Base-by-base conservation (phyloP, 2,113 vertebrate genomes). In the Mionectes macconnelli region DNA sequence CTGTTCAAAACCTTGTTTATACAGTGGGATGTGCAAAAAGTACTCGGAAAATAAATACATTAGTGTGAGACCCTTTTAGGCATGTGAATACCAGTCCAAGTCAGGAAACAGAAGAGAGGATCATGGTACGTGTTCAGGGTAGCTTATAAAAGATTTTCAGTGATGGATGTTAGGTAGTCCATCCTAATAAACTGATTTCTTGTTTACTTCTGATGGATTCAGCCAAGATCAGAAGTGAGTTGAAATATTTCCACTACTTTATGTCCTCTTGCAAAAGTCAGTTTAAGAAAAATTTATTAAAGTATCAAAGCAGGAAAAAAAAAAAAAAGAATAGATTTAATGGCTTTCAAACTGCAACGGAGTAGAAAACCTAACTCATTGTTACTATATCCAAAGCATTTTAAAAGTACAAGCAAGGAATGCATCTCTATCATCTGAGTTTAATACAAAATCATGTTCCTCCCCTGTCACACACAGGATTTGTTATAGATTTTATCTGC, bases 401-500 rank as follows among this genome's bases (percentile, higher is more conserved):
- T 95, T 72, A 92, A 90, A 97, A 95, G 52, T 94, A 96, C 85
- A 97, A 97, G 95, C 72, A 95, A 97, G 78, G 84, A 92, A 88
- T 94, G 92, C 91, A 84, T 96, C 92, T 97, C 85, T 97, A 89
- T 96, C 96, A 97, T 96, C 90, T 96, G 95, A 97, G 87, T 97
- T 97, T 97, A 98, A 98, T 96, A 96, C 83, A 90, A 96, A 98
- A 97, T 96, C 96, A 91, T 97, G 96, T 97, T 98, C 94, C 91
- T 96, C 89, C 97, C 91, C 94, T 97, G 97, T 97, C 94, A 96
- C 94, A 97, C 62, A 90, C 21, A 97, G 97, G 97, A 98, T 97
- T 97, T 97, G 94, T 97, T 96, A 97, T 96, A 97, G 96, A 97
- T 97, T 98, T 98, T 98, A 97, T 98, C 97, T 97, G 90, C 91